Conservation (phyloP, 64 coral and sea anemone species). For the Montipora foliosa region DNA sequence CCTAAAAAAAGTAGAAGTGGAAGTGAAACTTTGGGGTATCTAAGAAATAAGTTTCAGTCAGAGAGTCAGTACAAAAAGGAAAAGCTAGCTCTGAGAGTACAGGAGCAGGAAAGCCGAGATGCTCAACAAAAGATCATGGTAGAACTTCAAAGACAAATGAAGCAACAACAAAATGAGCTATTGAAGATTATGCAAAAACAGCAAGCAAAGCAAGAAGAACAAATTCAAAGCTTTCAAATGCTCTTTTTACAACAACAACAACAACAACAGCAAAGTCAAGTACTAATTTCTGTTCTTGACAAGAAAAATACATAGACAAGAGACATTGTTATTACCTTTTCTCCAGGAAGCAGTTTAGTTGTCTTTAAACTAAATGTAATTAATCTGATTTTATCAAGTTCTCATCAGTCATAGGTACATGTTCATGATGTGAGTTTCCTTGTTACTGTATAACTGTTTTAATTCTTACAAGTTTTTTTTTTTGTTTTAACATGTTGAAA, state of each 20-base stretch:
- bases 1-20: not conserved
- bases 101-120: not conserved
- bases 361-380: too few species aligned
- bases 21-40: constrained; percentile 9
- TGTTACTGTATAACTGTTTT: too few species aligned
- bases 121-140: not conserved
- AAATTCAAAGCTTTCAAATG: not conserved
- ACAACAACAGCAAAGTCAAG: not conserved
- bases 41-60: constrained; percentile 7
- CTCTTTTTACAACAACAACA: not conserved
- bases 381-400: too few species aligned
- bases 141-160: not conserved
- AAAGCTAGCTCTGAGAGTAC: constrained; percentile 11
- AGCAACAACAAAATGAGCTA: constrained; percentile 32
- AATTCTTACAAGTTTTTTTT: too few species aligned
- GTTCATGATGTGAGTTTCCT: too few species aligned
- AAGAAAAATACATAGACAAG: not conserved
- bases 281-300: not conserved
- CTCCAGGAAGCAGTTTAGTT: too few species aligned
- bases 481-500: too few species aligned
- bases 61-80: constrained; percentile 4
- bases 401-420: too few species aligned
- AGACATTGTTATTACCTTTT: constrained; percentile 4
- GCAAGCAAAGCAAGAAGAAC: constrained; percentile 11
- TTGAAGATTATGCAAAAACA: constrained; percentile 17